Base-by-base conservation (phyloP, 1,140 invertebrate species). In the Drosophila pallidifrons region DNA sequence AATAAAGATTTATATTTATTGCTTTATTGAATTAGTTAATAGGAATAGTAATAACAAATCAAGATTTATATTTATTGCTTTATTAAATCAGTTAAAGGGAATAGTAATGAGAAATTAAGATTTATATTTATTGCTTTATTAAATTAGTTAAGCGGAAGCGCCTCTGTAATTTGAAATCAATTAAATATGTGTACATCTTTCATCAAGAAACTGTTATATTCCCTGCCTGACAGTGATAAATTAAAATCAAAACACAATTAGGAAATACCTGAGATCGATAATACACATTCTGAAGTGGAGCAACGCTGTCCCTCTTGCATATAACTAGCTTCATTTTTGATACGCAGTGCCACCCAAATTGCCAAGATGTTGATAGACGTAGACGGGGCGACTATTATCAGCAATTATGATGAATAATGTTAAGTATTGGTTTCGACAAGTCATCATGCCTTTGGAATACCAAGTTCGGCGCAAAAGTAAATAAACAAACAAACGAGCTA, bases 391-490 rank as follows among this genome's bases (percentile, higher is more conserved):
- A 32, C 41, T 16, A 61, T 63, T 70, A 63, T 54, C 72, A 32
- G 49, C 66, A 70, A 70, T 75, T 75, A 63, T 75, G 72, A 75
- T 70, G 58, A 75, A 70, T 70, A 70, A 57, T 25, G 68, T 63
- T 63, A 41, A 55, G 43, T 60, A 63, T 41, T 13, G n/a, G 2
- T 60, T 76, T 76, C 54, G 73, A 38, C 77, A 63, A 82, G 81
- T 82, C 81, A 82, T 73, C 61, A 41, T 66, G 67, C 71, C 74
- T 79, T 67, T 65, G 61, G 70, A 5, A 66, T 72, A 67, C 35
- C 54, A 72, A 67, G 52, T 66, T 49, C 15, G 49, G 38, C 30
- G 6, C 49, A 51, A 46, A 46, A 65, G 55, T 52, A 57, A 61
- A 55, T 25, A 65, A 65, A 68, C 60, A 64, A 65, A 68, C 60